phyloP scores from a whole-genome alignment of 2,797 vertebrate genomes.

The Spea hammondii region DNA sequence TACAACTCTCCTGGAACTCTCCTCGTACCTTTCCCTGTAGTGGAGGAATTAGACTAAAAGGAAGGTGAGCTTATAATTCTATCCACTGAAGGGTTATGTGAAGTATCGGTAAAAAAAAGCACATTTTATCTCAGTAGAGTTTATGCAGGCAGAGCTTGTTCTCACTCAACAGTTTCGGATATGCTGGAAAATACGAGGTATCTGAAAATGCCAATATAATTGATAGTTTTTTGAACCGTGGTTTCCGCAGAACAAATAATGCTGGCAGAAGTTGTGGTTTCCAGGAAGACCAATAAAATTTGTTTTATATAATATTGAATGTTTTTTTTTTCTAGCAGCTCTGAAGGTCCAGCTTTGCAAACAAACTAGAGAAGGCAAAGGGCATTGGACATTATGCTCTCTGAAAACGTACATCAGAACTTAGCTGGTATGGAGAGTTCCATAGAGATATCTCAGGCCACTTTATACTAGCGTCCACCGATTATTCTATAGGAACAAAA shows the following conservation, averaged over 20 bases:
- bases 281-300: slow-evolving; percentile 26
- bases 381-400: no score
- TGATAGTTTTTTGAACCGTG: slow-evolving; percentile 24
- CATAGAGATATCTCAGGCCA: no score
- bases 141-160: slow-evolving; percentile 1
- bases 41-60: no score
- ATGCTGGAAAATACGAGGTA: slow-evolving; percentile 8
- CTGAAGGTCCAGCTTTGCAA: slow-evolving; percentile 3
- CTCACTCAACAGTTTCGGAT: slow-evolving; percentile 7
- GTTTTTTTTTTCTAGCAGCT: slow-evolving; percentile 11
- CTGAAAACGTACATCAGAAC: no score
- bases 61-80: no score
- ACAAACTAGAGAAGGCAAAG: neutral
- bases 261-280: slow-evolving; percentile 3
- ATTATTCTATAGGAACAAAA: no score
- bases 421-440: no score
- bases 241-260: slow-evolving; percentile 13
- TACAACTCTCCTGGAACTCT: no score
- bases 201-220: slow-evolving; percentile 27
- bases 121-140: neutral
- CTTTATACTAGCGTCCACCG: no score
- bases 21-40: no score
- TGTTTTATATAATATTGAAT: slow-evolving; percentile 9
- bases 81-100: no score
- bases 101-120: neutral